Evolutionary conservation across 2,797 vertebrate species (phyloP).

Genomic region (Cyprinella venusta): DNA sequence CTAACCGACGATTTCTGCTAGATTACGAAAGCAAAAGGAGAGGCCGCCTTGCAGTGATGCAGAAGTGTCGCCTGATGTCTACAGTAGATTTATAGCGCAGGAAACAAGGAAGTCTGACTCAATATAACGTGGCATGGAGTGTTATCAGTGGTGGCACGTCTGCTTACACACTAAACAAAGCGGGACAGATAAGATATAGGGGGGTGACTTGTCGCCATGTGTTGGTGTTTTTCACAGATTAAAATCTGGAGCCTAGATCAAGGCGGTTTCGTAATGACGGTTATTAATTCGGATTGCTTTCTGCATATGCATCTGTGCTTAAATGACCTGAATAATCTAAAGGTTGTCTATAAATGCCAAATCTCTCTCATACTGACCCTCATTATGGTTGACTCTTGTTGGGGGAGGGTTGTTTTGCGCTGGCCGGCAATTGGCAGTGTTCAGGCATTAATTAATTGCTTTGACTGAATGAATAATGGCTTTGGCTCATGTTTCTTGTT

Average conservation of each 20-base stretch:
- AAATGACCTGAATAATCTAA: slow-evolving; percentile 12
- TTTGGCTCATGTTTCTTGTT: slow-evolving; percentile 54
- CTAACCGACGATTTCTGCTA: neutral
- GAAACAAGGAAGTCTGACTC: slow-evolving; percentile 39
- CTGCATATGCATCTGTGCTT: neutral
- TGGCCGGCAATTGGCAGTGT: slow-evolving; percentile 48
- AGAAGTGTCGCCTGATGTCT: slow-evolving; percentile 33
- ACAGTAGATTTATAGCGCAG: slow-evolving; percentile 46
- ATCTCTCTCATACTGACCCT: slow-evolving; percentile 29
- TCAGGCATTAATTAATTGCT: slow-evolving; percentile 60
- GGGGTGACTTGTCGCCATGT: slow-evolving; percentile 22
- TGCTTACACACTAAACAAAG: slow-evolving; percentile 50
- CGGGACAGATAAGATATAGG: slow-evolving; percentile 19
- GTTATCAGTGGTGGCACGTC: slow-evolving; percentile 52
- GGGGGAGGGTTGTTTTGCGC: slow-evolving; percentile 28
- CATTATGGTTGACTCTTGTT: neutral
- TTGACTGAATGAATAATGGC: slow-evolving; percentile 60
- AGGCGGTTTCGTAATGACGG: neutral
- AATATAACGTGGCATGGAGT: slow-evolving; percentile 9
- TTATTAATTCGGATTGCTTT: neutral
- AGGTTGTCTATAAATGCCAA: slow-evolving; percentile 20
- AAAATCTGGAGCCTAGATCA: neutral
- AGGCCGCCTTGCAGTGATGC: neutral
- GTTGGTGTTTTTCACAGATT: slow-evolving; percentile 24
- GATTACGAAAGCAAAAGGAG: neutral